Evolutionary conservation across 1,140 invertebrate genomes (phyloP).

Genomic region (Heliothis virescens): DNA sequence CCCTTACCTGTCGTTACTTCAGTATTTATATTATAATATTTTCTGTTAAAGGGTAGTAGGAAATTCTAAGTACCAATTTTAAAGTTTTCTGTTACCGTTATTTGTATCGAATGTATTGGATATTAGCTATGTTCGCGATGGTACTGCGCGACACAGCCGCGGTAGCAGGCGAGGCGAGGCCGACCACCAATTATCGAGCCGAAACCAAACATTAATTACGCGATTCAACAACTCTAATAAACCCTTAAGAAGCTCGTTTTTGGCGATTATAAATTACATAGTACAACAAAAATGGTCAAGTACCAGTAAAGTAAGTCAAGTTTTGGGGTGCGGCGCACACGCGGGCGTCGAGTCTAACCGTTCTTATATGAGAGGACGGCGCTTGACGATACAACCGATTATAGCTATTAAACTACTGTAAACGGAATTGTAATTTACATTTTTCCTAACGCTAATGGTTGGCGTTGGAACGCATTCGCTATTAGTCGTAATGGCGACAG

Average conservation of each 20-base stretch:
- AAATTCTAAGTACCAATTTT: slow-evolving; percentile 4
- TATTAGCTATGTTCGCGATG: neutral
- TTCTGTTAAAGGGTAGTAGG: neutral
- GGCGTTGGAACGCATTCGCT: slow-evolving; percentile 48
- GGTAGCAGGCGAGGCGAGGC: neutral
- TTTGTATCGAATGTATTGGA: neutral
- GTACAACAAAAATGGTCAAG: slow-evolving; percentile 25
- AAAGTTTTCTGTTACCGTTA: slow-evolving; percentile 11
- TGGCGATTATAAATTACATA: slow-evolving; percentile 38
- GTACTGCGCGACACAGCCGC: neutral
- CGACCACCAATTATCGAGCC: slow-evolving; percentile 2
- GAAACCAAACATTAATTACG: slow-evolving; percentile 27
- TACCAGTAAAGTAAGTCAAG: slow-evolving; percentile 42
- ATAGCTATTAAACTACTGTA: slow-evolving; percentile 58
- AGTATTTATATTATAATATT: slow-evolving; percentile 6
- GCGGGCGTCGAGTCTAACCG: no score
- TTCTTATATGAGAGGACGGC: slow-evolving; percentile 49
- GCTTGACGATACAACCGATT: slow-evolving; percentile 53
- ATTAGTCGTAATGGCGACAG: slow-evolving; percentile 19
- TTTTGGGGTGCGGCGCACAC: no score
- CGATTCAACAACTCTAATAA: slow-evolving; percentile 40
- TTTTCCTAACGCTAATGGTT: slow-evolving; percentile 53
- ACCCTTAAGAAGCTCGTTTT: slow-evolving; percentile 34
- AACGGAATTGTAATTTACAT: slow-evolving; percentile 57
- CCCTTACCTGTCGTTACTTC: neutral